Evolutionary conservation across 1,140 invertebrate species (phyloP).

Genomic region (Macrobrachium rosenbergii): DNA sequence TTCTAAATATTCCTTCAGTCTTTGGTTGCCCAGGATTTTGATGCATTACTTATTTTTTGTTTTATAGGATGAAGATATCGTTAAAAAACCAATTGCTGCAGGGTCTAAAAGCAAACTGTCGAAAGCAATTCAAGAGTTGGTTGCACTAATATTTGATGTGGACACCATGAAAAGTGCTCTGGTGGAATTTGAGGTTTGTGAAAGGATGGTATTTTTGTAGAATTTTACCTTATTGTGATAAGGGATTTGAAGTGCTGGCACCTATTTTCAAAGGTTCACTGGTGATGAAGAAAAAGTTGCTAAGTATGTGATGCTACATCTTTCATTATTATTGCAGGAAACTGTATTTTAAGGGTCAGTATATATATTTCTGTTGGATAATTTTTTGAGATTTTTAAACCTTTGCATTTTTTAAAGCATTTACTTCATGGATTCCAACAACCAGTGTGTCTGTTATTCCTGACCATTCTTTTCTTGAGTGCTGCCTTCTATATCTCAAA

Average conservation of each 20-base stretch:
- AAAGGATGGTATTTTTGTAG: background rate
- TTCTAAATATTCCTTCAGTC: background rate
- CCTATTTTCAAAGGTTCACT: too few species aligned
- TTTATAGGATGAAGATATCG: constrained; percentile 69
- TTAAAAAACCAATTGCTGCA: constrained; percentile 67
- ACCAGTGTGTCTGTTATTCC: too few species aligned
- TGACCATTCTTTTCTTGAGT: too few species aligned
- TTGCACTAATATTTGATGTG: constrained; percentile 92
- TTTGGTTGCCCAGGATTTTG: background rate
- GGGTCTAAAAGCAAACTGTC: constrained; percentile 79
- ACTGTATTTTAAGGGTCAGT: too few species aligned
- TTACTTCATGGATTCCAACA: too few species aligned
- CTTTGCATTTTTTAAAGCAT: too few species aligned
- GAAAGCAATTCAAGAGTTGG: constrained; percentile 84
- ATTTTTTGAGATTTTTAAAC: too few species aligned
- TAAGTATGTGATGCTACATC: too few species aligned
- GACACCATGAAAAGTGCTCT: constrained; percentile 92
- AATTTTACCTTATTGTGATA: background rate
- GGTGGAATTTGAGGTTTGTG: constrained; percentile 86
- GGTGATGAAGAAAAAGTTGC: too few species aligned
- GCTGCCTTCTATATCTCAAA: too few species aligned
- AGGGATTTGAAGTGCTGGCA: background rate
- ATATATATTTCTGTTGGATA: too few species aligned
- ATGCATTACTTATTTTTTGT: background rate
- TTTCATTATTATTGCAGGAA: too few species aligned